Evolutionary conservation across 2,113 vertebrate species (phyloP).

Genomic region (Ceyx melanurus): DNA sequence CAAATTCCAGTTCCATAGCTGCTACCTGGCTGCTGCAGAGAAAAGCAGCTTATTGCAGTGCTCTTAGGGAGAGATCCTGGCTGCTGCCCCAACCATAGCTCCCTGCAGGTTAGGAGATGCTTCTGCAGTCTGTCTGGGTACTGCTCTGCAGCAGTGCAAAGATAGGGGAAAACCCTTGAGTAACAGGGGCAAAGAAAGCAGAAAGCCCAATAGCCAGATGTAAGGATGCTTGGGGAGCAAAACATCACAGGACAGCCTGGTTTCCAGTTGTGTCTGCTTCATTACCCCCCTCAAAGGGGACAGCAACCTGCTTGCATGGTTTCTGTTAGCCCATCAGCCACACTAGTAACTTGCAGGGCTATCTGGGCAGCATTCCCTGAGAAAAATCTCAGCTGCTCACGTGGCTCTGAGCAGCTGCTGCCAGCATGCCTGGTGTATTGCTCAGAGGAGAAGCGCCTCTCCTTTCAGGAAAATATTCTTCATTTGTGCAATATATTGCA

Average conservation of each 20-base stretch:
- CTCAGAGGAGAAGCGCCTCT: neutral
- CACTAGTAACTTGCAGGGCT: neutral
- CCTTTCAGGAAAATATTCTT: neutral
- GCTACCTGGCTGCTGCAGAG: neutral
- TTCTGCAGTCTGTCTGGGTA: neutral
- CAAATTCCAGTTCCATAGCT: neutral
- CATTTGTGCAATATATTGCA: neutral
- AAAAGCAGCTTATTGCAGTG: neutral
- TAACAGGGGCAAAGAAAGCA: neutral
- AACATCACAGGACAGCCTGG: neutral
- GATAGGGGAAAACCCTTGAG: neutral
- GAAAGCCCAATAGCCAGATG: neutral
- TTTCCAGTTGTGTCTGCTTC: neutral
- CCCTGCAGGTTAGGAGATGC: neutral
- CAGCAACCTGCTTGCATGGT: neutral
- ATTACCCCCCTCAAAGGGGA: neutral
- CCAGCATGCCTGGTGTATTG: neutral
- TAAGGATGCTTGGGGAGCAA: neutral
- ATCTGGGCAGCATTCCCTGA: neutral
- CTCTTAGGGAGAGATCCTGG: neutral
- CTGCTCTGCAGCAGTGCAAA: neutral
- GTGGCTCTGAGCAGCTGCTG: neutral
- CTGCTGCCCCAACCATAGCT: neutral
- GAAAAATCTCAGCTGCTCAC: neutral
- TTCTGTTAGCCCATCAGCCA: neutral